These are phyloP conservation scores for Thereva nobilitata DNA, from an alignment of 2,888 invertebrate species.

Conservation along the genomic window DNA sequence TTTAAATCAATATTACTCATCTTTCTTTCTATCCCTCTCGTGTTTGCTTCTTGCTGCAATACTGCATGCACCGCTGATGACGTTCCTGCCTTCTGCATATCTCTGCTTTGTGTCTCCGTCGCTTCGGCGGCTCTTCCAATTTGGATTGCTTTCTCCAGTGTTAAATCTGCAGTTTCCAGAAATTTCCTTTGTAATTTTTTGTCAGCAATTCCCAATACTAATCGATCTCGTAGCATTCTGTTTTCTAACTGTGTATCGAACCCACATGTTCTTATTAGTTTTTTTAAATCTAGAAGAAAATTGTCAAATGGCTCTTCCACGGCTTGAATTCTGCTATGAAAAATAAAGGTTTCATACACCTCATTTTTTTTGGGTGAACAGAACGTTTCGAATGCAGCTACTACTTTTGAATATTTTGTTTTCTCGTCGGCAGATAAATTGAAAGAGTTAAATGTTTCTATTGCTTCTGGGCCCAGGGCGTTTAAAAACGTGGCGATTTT, in stretches of 20 bases:
- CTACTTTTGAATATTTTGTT: no score
- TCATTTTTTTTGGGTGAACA: no score
- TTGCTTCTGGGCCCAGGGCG: no score
- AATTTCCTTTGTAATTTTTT: slow-evolving; percentile 8
- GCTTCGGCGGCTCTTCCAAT: slow-evolving; percentile 7
- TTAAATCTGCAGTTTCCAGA: neutral
- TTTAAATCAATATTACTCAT: no score
- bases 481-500: no score
- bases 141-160: neutral
- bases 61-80: neutral
- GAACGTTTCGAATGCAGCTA: no score
- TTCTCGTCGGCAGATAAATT: no score
- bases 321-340: no score
- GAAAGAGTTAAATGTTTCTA: no score
- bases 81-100: neutral
- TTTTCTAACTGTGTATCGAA: slow-evolving; percentile 3
- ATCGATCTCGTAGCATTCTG: slow-evolving; percentile 18
- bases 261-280: slow-evolving; percentile 14
- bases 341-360: no score
- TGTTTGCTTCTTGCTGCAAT: neutral
- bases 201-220: slow-evolving; percentile 5
- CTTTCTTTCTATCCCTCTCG: no score
- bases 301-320: slow-evolving; percentile 27
- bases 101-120: slow-evolving; percentile 8
- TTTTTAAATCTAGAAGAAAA: slow-evolving; percentile 35